These are phyloP conservation scores for Enteromius mattozi DNA, from an alignment of 2,797 vertebrate genomes.

Conservation along the genomic window DNA sequence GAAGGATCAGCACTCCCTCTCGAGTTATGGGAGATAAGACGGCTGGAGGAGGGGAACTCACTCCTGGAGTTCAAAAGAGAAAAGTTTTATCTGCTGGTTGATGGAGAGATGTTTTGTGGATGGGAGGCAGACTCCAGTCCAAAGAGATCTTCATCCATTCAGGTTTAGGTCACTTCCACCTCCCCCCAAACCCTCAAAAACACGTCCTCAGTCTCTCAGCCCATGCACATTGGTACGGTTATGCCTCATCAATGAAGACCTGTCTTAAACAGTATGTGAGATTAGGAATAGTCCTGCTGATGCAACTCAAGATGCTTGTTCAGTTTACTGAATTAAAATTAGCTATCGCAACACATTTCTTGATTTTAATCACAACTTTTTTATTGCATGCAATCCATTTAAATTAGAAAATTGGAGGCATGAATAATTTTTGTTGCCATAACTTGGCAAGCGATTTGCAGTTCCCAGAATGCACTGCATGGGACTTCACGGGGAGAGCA, in stretches of 20 bases:
- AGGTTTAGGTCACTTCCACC: conserved; percentile 45
- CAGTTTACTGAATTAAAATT: not conserved
- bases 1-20: conserved; percentile 81
- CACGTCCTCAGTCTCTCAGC: not conserved
- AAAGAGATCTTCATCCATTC: conserved; percentile 72
- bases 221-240: not conserved
- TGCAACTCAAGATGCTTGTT: not conserved
- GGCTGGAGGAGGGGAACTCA: conserved; percentile 67
- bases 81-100: conserved; percentile 83
- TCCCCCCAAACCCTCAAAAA: conserved; percentile 23
- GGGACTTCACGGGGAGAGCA: not conserved
- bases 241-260: not conserved
- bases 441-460: not conserved
- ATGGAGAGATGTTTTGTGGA: conserved; percentile 75
- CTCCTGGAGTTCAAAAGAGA: conserved; percentile 76
- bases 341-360: not conserved
- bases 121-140: conserved; percentile 56
- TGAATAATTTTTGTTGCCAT: conserved; percentile 1
- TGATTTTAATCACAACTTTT: not conserved
- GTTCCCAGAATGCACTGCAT: not conserved
- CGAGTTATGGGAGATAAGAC: conserved; percentile 84
- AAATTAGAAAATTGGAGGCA: not conserved
- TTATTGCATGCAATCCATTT: not conserved
- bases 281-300: not conserved
- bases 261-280: not conserved